phyloP scores from a whole-genome alignment of 2,113 vertebrate genomes.

The Anolis carolinensis region DNA sequence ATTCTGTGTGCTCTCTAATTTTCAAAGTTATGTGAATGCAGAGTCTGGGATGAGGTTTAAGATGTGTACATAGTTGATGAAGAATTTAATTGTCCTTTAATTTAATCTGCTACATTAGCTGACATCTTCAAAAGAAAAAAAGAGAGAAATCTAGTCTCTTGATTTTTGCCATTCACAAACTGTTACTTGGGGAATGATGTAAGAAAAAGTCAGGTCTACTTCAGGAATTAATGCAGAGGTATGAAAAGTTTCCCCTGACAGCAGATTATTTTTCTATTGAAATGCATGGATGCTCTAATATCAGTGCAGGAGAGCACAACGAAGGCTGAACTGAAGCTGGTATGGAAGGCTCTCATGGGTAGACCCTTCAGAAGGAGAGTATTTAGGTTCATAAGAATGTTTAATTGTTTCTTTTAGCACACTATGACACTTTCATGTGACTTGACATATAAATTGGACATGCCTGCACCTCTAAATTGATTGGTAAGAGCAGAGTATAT shows the following conservation, averaged over 20 bases:
- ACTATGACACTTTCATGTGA: not conserved
- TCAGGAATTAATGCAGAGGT: not conserved
- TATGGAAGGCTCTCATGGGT: not conserved
- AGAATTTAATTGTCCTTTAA: constrained; percentile 19
- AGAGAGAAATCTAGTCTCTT: not conserved
- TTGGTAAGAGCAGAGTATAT: not conserved
- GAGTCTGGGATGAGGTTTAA: constrained; percentile 33
- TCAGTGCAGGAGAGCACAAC: not conserved
- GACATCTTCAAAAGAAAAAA: not conserved
- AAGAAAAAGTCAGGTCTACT: not conserved
- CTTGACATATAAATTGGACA: not conserved
- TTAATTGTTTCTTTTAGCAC: not conserved
- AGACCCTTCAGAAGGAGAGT: not conserved
- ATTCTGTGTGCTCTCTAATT: constrained; percentile 34
- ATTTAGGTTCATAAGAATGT: not conserved
- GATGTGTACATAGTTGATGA: constrained; percentile 33
- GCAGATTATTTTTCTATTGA: not conserved
- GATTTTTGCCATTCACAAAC: not conserved
- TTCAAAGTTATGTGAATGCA: constrained; percentile 39
- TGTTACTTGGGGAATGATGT: not conserved
- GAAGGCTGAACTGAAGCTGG: not conserved
- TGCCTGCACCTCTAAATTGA: not conserved
- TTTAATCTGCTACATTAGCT: constrained; percentile 24
- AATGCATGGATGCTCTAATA: not conserved
- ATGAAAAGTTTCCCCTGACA: not conserved